phyloP scores from a whole-genome alignment of 2,888 invertebrate species.

The Pyrrhia umbra region DNA sequence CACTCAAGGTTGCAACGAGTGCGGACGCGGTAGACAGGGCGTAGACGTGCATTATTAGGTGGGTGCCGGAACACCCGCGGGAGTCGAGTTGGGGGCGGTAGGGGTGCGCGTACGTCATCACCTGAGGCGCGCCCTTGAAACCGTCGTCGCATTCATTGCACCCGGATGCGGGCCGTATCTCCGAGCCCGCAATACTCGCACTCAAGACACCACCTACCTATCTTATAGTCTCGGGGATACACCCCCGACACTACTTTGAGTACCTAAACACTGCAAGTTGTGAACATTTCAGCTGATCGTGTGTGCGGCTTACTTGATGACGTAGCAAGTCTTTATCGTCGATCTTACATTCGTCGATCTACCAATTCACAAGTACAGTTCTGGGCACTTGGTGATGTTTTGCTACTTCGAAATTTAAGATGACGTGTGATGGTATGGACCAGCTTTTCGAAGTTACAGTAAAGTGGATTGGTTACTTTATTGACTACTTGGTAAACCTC shows the following conservation, averaged over 20 bases:
- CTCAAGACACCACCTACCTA: slow-evolving; percentile 78
- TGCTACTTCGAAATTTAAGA: not conserved
- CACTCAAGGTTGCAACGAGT: slow-evolving; percentile 88
- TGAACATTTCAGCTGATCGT: slow-evolving; percentile 45
- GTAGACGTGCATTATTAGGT: slow-evolving; percentile 91
- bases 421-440: slow-evolving; percentile 2
- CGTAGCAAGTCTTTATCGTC: slow-evolving; percentile 19
- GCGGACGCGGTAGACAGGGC: slow-evolving; percentile 89
- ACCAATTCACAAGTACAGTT: slow-evolving; percentile 6
- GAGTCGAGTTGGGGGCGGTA: slow-evolving; percentile 77
- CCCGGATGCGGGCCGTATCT: slow-evolving; percentile 88
- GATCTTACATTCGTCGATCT: slow-evolving; percentile 3
- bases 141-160: slow-evolving; percentile 90
- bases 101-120: slow-evolving; percentile 89
- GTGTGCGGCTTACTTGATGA: slow-evolving; percentile 20
- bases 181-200: slow-evolving; percentile 79
- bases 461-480: too few relatives aligned
- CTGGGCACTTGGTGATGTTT: not conserved
- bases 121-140: slow-evolving; percentile 90
- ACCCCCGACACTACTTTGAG: slow-evolving; percentile 48
- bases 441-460: too few relatives aligned
- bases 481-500: too few relatives aligned
- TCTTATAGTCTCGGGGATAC: slow-evolving; percentile 57
- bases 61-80: slow-evolving; percentile 89
- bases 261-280: slow-evolving; percentile 44